Base-by-base conservation (phyloP, 1,140 invertebrate species). In the Vanessa tameamea region DNA sequence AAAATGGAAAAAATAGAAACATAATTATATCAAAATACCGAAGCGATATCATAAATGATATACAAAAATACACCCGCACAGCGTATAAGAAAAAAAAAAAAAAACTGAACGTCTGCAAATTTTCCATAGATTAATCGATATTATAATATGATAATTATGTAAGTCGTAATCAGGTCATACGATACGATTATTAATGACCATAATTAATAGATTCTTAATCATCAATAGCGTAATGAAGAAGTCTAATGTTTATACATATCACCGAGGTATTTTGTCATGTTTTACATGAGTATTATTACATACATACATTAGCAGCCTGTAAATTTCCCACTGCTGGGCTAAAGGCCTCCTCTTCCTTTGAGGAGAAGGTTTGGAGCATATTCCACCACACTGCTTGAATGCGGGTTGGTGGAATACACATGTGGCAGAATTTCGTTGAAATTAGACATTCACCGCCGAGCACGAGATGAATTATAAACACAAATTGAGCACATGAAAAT, bases 191-290 rank as follows among this genome's bases (percentile, higher is more conserved):
- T 57, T 23, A 57, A 57, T 57, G 16, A 23, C 53, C 9, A 57
- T 13, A 57, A 57, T 57, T 23, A 57, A 57, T 57, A 57, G 1
- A 57, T 23, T 57, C 15, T 23, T 53, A 53, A 23, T 57, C 53
- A 23, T 57, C 53, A 57, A 57, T 23, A 57, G 53, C 53, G 51
- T 57, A 57, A 57, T 57, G 26, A 57, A 57, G 16, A 26, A 57
- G 53, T 23, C 53, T 1, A 57, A 57, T 23, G 11, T 57, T 57
- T 20, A 57, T 57, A 23, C 3, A 12, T 1, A 57, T 57, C 53
- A 13, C 8, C 9, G 2, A 57, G 20, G 23, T 13, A 11, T 23
- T 43, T 37, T 7, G 31, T 37, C 31, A 4, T 37, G 3, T 37
- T 7, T 37, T 37, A 37, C 31, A 37, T 37, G 20, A 20, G 0